Base-by-base conservation (phyloP, 2,113 vertebrate genomes). In the Eolophus roseicapilla region DNA sequence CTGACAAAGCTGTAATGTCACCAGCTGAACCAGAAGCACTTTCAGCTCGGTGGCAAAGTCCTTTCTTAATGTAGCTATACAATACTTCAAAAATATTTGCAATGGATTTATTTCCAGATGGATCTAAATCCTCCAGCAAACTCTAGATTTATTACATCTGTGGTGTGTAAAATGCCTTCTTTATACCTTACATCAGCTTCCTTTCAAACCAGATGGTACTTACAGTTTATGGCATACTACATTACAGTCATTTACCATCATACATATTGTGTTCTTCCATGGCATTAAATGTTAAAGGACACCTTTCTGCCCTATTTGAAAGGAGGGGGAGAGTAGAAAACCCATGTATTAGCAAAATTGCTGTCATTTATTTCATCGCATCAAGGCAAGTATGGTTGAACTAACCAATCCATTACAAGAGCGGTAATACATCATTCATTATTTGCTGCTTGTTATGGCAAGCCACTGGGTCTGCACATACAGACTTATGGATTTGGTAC, bases 301-400 rank as follows among this genome's bases (percentile, higher is more conserved):
- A 92, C 73, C 81, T 95, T 95, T 86, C 76, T 90, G 55, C 86
- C 79, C 91, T 84, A 4, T 84, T 89, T 83, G 63, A 77, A 86
- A 79, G 84, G 60, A 74, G 76, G 27, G 17, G 25, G 37, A 69
- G 86, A 91, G 83, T 68, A 92, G 78, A 94, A 95, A 95, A 64
- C 49, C 67, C 78, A 80, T 91, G 92, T 97, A 93, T 97, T 96
- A 95, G 88, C 85, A 86, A 94, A 97, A 96, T 75, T 90, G 89
- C 92, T 94, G 84, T 92, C 79, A 96, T 96, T 96, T 95, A 86
- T 95, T 97, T 91, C 74, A 91, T 87, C 70, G 74, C 88, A 78
- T 94, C 93, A 83, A 91, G 68, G 60, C 81, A 73, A 93, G 71
- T 71, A 37, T 25, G 41, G 89, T n/a, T 84, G 93, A 91, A 90